phyloP scores from a whole-genome alignment of 1,140 invertebrate species.

The Galleria mellonella region DNA sequence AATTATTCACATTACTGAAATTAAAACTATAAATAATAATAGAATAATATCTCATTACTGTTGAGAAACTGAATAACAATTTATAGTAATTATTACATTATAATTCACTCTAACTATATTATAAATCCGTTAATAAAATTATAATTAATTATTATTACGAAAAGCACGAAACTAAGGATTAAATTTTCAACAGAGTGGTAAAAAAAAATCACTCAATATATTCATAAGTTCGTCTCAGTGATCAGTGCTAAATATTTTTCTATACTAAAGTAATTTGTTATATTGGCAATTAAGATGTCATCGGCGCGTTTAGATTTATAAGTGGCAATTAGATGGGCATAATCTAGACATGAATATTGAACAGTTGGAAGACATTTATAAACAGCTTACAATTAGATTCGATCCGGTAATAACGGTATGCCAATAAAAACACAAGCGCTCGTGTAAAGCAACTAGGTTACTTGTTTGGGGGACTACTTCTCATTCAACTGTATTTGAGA shows the following conservation, averaged over 20 bases:
- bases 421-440: conserved; percentile 1
- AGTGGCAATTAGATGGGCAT: conserved; percentile 52
- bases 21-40: too few relatives aligned
- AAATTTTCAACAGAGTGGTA: conserved; percentile 1
- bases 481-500: too few relatives aligned
- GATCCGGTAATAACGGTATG: conserved; percentile 19
- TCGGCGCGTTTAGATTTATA: conserved; percentile 56
- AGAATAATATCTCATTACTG: too few relatives aligned
- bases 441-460: neutral
- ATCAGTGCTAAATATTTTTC: conserved; percentile 24
- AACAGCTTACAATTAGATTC: conserved; percentile 37
- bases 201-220: neutral
- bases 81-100: too few relatives aligned
- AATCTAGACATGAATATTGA: conserved; percentile 58
- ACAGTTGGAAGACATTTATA: conserved; percentile 38
- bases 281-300: conserved; percentile 63
- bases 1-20: too few relatives aligned
- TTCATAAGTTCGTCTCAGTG: neutral
- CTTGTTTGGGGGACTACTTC: too few relatives aligned
- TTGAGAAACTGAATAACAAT: too few relatives aligned
- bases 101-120: too few relatives aligned
- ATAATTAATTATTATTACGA: too few relatives aligned
- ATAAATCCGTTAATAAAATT: too few relatives aligned
- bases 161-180: too few relatives aligned
- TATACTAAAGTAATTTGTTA: conserved; percentile 42